phyloP scores from a whole-genome alignment of 2,888 invertebrate genomes.

The Stenodera caucasica region DNA sequence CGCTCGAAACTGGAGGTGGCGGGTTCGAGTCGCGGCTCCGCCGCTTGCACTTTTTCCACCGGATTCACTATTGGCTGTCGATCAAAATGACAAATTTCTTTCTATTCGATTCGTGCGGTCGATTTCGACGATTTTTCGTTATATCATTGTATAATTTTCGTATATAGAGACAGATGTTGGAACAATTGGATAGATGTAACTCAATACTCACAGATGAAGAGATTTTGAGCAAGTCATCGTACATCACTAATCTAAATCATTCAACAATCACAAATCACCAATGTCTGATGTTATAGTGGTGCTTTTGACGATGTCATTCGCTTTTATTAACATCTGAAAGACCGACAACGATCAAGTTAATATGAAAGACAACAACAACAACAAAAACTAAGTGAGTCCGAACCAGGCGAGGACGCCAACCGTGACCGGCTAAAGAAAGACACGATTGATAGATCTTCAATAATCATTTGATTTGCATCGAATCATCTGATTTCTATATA shows the following conservation, averaged over 20 bases:
- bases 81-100: too few species aligned
- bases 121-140: too few species aligned
- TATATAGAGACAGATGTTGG: slow-evolving; percentile 26
- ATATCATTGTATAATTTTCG: too few species aligned
- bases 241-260: slow-evolving; percentile 15
- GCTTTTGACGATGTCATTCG: slow-evolving; percentile 24
- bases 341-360: slow-evolving; percentile 19
- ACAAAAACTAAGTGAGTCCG: too few species aligned
- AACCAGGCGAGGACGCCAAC: slow-evolving; percentile 17
- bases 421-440: slow-evolving; percentile 13
- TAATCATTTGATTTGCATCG: slow-evolving; percentile 6
- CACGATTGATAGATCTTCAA: slow-evolving; percentile 7
- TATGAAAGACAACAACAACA: slow-evolving; percentile 18
- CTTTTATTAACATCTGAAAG: slow-evolving; percentile 27
- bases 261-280: slow-evolving; percentile 24
- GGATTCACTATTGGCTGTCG: too few species aligned
- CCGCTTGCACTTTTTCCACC: too few species aligned
- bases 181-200: slow-evolving; percentile 15
- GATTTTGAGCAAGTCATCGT: slow-evolving; percentile 24
- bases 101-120: too few species aligned
- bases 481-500: neutral
- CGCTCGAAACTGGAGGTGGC: too few species aligned
- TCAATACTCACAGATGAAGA: slow-evolving; percentile 15
- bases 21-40: too few species aligned
- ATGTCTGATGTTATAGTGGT: neutral